Base-by-base conservation (phyloP, 64 coral and sea anemone species). In the Orbicella faveolata region DNA sequence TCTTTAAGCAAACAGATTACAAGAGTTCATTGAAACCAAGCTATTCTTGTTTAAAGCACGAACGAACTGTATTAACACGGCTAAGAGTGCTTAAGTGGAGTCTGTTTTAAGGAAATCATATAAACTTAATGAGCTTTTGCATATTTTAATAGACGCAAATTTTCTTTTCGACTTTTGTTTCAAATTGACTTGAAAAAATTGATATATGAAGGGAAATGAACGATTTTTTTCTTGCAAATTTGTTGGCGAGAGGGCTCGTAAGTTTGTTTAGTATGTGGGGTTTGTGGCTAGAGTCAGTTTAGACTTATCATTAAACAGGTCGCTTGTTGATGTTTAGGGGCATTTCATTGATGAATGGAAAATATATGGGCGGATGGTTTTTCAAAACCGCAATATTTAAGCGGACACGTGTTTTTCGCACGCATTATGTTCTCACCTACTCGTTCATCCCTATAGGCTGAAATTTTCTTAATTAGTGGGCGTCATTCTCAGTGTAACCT, bases 81-180 rank as follows among this genome's bases (percentile, higher is more conserved):
- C 83, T 84, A 76, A 69, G 61, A 55, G 73, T 76, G 73, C 81
- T 94, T 83, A 89, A 89, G 89, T 84, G 70, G 72, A 78, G 30
- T 25, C 77, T 79, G 86, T 92, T 79, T 92, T 70, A 84, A 66
- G 63, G 65, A 89, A 94, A 94, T 94, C 87, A 93, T 89, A 78
- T 84, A 83, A 94, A 64, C 73, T 94, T 94, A 94, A 94, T 89
- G 80, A 94, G 92, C 83, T 89, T 89, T 94, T 89, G 92, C 92
- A 94, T 89, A 94, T 94, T 89, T 84, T 89, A 89, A 94, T 85
- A 69, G 77, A 16, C 76, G 55, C 81, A 85, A 73, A 85, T 85
- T 85, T 85, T 30, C 82, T 73, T 52, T 65, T 66, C 16, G 69
- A 65, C 65, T 65, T 85, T 72, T 85, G 37, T 85, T 25, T 52